Evolutionary conservation across 2,797 vertebrate species (phyloP).

Genomic region (Sebastes kiyomatsui): DNA sequence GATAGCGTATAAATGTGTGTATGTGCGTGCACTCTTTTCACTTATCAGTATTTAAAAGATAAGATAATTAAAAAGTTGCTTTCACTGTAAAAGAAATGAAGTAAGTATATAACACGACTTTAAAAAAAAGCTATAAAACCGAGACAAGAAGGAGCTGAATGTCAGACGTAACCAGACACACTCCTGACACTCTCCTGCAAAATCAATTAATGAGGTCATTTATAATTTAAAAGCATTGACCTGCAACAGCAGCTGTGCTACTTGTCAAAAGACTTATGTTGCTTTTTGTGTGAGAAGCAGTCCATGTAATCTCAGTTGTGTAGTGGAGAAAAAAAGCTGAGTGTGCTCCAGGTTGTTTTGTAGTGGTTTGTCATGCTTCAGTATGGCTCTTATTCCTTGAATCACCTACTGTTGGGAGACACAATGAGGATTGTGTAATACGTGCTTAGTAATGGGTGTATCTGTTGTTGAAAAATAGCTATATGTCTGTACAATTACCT

Average conservation of each 20-base stretch:
- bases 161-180: slow-evolving; percentile 71
- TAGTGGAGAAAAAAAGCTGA: not conserved
- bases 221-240: slow-evolving; percentile 76
- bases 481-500: not conserved
- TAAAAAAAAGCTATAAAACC: not conserved
- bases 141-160: slow-evolving; percentile 34
- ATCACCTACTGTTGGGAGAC: not conserved
- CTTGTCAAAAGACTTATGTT: slow-evolving; percentile 47
- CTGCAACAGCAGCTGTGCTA: slow-evolving; percentile 50
- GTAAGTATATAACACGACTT: not conserved
- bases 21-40: not conserved
- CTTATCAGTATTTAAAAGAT: not conserved
- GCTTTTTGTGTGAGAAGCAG: not conserved
- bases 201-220: slow-evolving; percentile 79
- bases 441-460: not conserved
- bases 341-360: too few species aligned
- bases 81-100: not conserved
- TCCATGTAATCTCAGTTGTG: not conserved
- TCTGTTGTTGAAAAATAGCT: not conserved
- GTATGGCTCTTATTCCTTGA: not conserved
- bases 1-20: not conserved
- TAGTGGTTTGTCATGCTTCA: too few species aligned
- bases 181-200: slow-evolving; percentile 57
- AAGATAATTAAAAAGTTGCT: not conserved
- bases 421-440: not conserved